Conservation (phyloP, 2,888 invertebrate species). For the Resseliella maxima region DNA sequence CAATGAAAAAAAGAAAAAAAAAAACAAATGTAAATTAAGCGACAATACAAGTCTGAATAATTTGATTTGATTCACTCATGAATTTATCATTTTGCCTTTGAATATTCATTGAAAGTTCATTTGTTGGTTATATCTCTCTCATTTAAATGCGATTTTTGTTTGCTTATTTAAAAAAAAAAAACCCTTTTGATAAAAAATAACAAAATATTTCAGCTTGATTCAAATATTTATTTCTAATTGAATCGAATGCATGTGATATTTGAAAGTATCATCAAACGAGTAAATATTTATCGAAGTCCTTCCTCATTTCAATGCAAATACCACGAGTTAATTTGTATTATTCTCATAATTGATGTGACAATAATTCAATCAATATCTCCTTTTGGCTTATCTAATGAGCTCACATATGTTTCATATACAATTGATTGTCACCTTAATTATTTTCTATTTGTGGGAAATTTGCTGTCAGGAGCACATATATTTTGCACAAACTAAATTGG, state of each 20-base stretch:
- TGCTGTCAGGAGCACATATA: neutral
- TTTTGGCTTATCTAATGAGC: too few species aligned
- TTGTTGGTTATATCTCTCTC: too few species aligned
- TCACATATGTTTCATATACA: neutral
- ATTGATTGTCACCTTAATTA: neutral
- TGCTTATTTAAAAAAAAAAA: too few species aligned
- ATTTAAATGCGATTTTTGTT: too few species aligned
- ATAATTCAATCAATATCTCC: neutral
- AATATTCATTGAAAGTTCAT: too few species aligned
- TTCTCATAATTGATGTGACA: neutral
- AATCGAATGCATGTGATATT: neutral
- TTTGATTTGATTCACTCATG: too few species aligned
- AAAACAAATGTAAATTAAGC: neutral
- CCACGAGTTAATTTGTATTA: neutral
- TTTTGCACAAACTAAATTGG: neutral
- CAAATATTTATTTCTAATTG: too few species aligned
- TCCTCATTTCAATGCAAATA: constrained; percentile 30
- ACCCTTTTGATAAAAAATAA: too few species aligned
- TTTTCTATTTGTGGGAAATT: too few species aligned
- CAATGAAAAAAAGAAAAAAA: neutral
- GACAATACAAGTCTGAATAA: too few species aligned
- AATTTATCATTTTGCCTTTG: too few species aligned
- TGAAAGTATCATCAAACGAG: neutral
- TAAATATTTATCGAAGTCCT: constrained; percentile 25
- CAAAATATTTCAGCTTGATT: too few species aligned